Evolutionary conservation across 2,113 vertebrate species (phyloP).

Genomic region (Alligator sinensis): DNA sequence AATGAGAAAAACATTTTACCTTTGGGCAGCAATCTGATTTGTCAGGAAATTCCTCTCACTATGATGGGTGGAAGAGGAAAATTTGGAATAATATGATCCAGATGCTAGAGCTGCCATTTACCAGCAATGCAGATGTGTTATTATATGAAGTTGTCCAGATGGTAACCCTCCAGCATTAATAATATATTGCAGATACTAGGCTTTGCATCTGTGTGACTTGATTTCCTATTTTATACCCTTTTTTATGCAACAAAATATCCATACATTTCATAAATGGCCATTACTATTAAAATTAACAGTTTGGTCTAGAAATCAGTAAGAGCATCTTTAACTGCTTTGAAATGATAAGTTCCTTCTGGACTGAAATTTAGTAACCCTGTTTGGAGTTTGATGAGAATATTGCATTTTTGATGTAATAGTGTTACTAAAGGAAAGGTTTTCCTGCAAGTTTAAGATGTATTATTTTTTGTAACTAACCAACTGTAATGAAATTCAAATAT

Average conservation of each 20-base stretch:
- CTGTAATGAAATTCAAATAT: background rate
- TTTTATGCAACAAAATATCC: slow-evolving; percentile 39
- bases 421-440: background rate
- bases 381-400: background rate
- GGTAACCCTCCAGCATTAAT: slow-evolving; percentile 72
- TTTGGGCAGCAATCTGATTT: slow-evolving; percentile 75
- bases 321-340: background rate
- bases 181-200: slow-evolving; percentile 55
- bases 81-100: slow-evolving; percentile 72
- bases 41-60: slow-evolving; percentile 79
- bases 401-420: background rate
- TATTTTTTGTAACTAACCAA: background rate
- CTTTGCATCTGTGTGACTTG: background rate
- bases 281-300: slow-evolving; percentile 59
- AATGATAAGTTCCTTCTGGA: background rate
- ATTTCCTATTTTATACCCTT: slow-evolving; percentile 43
- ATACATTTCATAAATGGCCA: slow-evolving; percentile 44
- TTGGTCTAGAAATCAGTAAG: background rate
- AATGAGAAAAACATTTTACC: slow-evolving; percentile 73
- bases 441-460: background rate
- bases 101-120: slow-evolving; percentile 63
- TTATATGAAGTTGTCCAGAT: slow-evolving; percentile 69
- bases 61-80: slow-evolving; percentile 72
- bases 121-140: slow-evolving; percentile 66
- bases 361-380: background rate